Evolutionary conservation across 2,888 invertebrate species (phyloP).

Genomic region (Idaea aversata): DNA sequence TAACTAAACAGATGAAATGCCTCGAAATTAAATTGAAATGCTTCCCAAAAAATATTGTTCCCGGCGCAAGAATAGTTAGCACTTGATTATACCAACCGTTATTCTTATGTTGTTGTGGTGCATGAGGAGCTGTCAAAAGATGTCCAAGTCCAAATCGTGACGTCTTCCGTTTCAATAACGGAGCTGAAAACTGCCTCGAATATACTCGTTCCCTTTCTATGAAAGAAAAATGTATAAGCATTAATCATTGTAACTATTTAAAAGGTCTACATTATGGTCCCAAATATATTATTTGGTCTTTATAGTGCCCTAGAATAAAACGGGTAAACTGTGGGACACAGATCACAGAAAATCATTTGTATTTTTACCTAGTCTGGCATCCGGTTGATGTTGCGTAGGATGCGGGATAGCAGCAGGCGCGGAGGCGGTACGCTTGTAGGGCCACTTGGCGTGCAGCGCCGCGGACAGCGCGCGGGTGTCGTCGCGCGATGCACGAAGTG

Average conservation of each 20-base stretch:
- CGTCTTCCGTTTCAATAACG: constrained; percentile 95
- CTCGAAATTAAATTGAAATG: no score
- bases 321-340: no score
- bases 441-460: constrained; percentile 95
- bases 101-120: constrained; percentile 21
- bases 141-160: constrained; percentile 95
- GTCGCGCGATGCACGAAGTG: constrained; percentile 84
- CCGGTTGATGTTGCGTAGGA: constrained; percentile 75
- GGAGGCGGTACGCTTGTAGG: constrained; percentile 96
- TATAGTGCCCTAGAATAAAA: no score
- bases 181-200: constrained; percentile 95
- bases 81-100: constrained; percentile 35
- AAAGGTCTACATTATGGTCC: background rate
- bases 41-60: no score
- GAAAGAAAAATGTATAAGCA: background rate
- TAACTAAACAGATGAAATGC: no score
- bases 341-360: background rate
- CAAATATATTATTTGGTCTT: no score
- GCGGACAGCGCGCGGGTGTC: constrained; percentile 86
- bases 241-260: background rate
- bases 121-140: constrained; percentile 77
- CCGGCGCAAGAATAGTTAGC: no score
- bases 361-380: constrained; percentile 73
- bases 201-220: constrained; percentile 92
- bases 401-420: constrained; percentile 93